Conservation (phyloP, 2,888 invertebrate genomes). For the Leptinotarsa rubiginosa region DNA sequence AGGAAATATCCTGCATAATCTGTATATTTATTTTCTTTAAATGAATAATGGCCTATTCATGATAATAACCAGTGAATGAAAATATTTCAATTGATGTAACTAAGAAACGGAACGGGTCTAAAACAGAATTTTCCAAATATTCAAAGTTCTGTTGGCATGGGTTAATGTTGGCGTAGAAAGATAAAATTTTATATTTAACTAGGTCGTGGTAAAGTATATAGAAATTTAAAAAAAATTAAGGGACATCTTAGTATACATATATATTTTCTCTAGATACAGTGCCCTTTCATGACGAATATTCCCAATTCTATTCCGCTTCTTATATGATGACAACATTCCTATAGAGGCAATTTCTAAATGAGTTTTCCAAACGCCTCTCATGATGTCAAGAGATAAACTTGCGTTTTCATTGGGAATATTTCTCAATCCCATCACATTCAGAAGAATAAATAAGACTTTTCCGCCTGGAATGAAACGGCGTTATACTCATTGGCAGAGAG, state of each 20-base stretch:
- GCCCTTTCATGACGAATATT: background rate
- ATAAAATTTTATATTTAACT: no score
- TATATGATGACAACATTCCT: constrained; percentile 1
- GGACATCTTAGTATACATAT: background rate
- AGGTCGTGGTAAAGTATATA: no score
- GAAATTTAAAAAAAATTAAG: no score
- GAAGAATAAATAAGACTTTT: constrained; percentile 37
- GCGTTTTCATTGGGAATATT: constrained; percentile 31
- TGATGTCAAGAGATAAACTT: constrained; percentile 38
- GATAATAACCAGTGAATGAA: no score
- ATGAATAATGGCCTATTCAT: no score
- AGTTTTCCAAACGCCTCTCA: constrained; percentile 34
- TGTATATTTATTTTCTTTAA: no score
- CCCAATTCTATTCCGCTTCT: background rate
- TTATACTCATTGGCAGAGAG: constrained; percentile 59
- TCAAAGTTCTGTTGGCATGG: no score
- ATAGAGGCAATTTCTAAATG: constrained; percentile 41
- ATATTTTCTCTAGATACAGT: background rate
- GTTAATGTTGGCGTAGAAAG: no score
- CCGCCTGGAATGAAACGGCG: constrained; percentile 53
- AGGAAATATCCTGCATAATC: no score
- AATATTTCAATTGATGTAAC: no score
- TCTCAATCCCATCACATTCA: constrained; percentile 34
- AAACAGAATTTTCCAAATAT: no score
- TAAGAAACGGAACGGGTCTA: no score